Evolutionary conservation across 2,113 vertebrate species (phyloP).

Genomic region (Eonycteris spelaea): DNA sequence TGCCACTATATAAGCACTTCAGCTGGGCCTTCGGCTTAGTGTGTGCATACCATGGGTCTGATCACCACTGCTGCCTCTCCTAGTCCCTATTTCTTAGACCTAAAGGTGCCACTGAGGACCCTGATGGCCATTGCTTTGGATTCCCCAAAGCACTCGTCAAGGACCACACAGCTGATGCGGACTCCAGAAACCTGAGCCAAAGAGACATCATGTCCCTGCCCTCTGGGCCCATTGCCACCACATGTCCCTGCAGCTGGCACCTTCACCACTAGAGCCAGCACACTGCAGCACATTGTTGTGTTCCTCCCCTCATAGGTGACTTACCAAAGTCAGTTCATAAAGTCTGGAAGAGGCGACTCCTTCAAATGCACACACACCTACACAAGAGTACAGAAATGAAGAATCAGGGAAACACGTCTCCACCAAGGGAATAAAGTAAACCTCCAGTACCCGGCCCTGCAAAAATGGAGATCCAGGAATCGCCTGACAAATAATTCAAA

Average conservation of each 20-base stretch:
- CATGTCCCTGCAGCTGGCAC: not conserved
- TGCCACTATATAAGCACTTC: no score
- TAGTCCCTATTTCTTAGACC: not conserved
- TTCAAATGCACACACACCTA: not conserved
- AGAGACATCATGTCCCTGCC: not conserved
- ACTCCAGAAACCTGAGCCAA: not conserved
- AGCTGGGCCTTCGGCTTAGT: not conserved
- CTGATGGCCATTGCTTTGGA: not conserved
- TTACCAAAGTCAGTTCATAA: not conserved
- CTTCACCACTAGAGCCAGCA: not conserved
- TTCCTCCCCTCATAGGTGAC: not conserved
- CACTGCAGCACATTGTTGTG: no score
- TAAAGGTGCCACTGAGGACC: not conserved
- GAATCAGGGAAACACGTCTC: not conserved
- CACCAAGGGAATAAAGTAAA: not conserved
- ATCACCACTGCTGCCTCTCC: not conserved
- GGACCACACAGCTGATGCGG: no score
- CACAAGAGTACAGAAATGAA: not conserved
- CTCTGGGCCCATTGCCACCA: not conserved
- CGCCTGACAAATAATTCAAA: not conserved
- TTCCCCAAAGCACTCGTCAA: not conserved
- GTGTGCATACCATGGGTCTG: not conserved
- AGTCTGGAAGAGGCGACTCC: not conserved
- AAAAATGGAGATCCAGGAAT: not conserved
- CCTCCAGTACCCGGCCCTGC: not conserved